Conservation (phyloP, 2,888 invertebrate genomes). For the Drosophila ochracea region DNA sequence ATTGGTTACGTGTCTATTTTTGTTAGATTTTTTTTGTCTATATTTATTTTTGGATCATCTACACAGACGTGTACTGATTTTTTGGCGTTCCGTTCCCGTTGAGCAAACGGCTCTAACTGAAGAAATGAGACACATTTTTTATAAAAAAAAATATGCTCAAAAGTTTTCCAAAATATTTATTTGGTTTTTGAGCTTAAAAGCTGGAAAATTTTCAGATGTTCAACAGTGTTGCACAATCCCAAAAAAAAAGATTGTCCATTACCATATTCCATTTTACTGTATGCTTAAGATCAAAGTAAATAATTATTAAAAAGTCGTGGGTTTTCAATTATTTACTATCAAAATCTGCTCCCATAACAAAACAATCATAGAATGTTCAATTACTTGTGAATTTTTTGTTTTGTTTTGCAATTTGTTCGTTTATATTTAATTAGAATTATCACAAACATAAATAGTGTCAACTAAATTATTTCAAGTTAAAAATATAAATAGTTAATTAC, state of each 20-base stretch:
- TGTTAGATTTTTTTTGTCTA: slow-evolving; percentile 29
- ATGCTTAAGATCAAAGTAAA: neutral
- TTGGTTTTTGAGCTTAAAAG: slow-evolving; percentile 45
- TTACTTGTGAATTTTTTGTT: neutral
- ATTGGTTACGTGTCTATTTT: slow-evolving; percentile 33
- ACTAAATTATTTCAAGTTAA: slow-evolving; percentile 60
- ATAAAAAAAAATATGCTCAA: slow-evolving; percentile 53
- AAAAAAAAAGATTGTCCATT: neutral
- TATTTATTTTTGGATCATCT: slow-evolving; percentile 57
- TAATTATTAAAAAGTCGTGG: neutral
- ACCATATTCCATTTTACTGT: slow-evolving; percentile 3
- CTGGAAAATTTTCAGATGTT: slow-evolving; percentile 42
- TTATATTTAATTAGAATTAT: slow-evolving; percentile 68
- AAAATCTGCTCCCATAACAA: neutral
- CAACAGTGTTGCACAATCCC: slow-evolving; percentile 47
- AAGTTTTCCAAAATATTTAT: slow-evolving; percentile 62
- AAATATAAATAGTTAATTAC: slow-evolving; percentile 60
- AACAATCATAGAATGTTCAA: neutral
- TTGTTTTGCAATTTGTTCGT: slow-evolving; percentile 21
- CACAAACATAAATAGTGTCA: slow-evolving; percentile 71
- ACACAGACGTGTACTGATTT: slow-evolving; percentile 21
- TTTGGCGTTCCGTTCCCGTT: slow-evolving; percentile 28
- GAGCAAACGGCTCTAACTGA: slow-evolving; percentile 57
- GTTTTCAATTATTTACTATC: neutral
- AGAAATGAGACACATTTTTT: slow-evolving; percentile 19